Evolutionary conservation across 2,113 vertebrate species (phyloP).

Genomic region (Speoplatyrhinus poulsoni): DNA sequence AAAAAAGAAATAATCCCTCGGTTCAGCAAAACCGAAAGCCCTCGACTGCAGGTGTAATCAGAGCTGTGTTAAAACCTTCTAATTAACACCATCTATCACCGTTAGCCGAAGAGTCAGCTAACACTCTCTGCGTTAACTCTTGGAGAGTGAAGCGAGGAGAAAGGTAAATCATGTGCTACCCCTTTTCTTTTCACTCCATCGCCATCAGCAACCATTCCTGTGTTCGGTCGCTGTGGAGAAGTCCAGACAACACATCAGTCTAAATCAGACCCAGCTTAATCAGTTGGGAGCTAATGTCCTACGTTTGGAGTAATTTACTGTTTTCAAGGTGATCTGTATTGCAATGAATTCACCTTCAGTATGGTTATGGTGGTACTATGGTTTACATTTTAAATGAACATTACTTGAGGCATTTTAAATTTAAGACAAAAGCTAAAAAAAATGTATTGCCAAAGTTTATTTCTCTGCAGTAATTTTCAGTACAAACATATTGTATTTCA

Average conservation of each 20-base stretch:
- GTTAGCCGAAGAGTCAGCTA: conserved; percentile 76
- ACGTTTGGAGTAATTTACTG: too few species aligned
- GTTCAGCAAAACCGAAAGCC: conserved; percentile 44
- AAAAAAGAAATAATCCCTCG: conserved; percentile 29
- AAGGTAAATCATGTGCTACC: conserved; percentile 55
- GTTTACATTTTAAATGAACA: too few species aligned
- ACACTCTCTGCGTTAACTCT: conserved; percentile 71
- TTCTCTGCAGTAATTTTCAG: too few species aligned
- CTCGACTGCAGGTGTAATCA: conserved; percentile 73
- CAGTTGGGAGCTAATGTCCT: conserved; percentile 7
- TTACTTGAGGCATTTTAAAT: too few species aligned
- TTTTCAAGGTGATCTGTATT: too few species aligned
- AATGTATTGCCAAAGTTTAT: too few species aligned
- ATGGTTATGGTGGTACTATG: too few species aligned
- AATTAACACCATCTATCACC: conserved; percentile 81
- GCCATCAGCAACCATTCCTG: conserved; percentile 28
- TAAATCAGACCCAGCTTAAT: conserved; percentile 59
- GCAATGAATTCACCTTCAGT: too few species aligned
- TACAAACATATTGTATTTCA: too few species aligned
- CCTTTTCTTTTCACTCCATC: conserved; percentile 27
- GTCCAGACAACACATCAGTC: conserved; percentile 67
- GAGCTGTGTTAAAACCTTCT: conserved; percentile 74
- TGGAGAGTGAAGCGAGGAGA: conserved; percentile 55
- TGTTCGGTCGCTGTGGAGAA: conserved; percentile 53
- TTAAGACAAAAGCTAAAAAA: too few species aligned